A percentile compares a stretch with the other conserved stretches of the same genome.
Conservation (phyloP, 1,140 invertebrate genomes). For the Ceratina calcarata region DNA sequence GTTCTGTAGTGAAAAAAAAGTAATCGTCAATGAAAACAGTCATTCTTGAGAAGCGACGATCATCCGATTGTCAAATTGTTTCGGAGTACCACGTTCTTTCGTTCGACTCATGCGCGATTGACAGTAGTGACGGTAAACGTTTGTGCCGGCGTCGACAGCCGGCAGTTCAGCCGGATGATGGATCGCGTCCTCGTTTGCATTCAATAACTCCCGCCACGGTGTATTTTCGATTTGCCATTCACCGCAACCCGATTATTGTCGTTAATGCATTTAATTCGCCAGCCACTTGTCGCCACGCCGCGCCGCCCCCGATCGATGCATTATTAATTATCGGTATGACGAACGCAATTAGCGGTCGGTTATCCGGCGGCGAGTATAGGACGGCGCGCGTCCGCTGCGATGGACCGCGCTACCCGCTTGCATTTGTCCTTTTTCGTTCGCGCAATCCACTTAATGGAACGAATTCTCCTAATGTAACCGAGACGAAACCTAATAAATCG, state of each 20-base stretch:
- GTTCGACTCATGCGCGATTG: not conserved
- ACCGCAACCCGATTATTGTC: conserved; percentile 64
- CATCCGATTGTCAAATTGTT: not conserved
- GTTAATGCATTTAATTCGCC: conserved; percentile 68
- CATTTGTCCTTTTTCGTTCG: conserved; percentile 13
- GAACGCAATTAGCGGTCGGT: conserved; percentile 60
- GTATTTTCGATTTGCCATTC: conserved; percentile 67
- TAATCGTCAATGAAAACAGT: not conserved
- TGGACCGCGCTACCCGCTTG: not conserved
- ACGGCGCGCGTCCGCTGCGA: not conserved
- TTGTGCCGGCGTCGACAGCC: conserved; percentile 49
- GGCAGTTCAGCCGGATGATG: conserved; percentile 55
- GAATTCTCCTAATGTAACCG: conserved; percentile 24
- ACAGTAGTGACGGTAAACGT: conserved; percentile 39
- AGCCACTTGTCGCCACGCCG: conserved; percentile 46
- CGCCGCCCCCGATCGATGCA: conserved; percentile 46
- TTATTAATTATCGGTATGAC: conserved; percentile 67
- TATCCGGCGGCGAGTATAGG: conserved; percentile 7
- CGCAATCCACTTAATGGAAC: conserved; percentile 36
- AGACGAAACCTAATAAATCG: not conserved
- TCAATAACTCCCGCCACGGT: conserved; percentile 62
- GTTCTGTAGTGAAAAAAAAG: too few species aligned
- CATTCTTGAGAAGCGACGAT: not conserved
- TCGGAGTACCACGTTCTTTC: not conserved
- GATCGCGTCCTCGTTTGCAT: conserved; percentile 65